phyloP scores from a whole-genome alignment of 2,888 invertebrate species.

The Acanthococcus lagerstroemiae region DNA sequence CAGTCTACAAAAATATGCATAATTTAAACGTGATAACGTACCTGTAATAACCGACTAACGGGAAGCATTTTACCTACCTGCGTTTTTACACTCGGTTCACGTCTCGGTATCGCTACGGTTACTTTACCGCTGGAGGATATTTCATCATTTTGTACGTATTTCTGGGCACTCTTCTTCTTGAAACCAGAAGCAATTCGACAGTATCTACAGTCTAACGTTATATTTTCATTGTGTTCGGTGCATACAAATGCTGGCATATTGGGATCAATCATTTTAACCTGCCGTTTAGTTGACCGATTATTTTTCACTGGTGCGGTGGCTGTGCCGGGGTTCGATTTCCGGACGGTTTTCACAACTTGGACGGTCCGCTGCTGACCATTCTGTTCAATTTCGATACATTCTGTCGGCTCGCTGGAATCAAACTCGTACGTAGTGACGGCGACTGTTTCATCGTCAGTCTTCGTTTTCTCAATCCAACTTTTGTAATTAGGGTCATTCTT shows the following conservation, averaged over 20 bases:
- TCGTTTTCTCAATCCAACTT: background rate
- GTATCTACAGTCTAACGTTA: slow-evolving; percentile 18
- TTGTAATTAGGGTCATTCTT: background rate
- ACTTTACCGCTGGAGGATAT: slow-evolving; percentile 26
- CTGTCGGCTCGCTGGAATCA: background rate
- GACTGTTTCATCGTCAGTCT: slow-evolving; percentile 4
- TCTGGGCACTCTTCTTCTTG: slow-evolving; percentile 15
- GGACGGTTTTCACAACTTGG: background rate
- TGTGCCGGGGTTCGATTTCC: background rate
- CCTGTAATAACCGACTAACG: too few species aligned
- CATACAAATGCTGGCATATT: slow-evolving; percentile 21
- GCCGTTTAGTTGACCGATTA: slow-evolving; percentile 19
- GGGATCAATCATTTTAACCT: slow-evolving; percentile 22
- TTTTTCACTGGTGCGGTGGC: background rate
- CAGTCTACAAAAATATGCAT: too few species aligned
- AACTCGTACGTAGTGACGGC: too few species aligned
- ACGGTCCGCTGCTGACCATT: background rate
- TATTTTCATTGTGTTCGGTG: slow-evolving; percentile 25
- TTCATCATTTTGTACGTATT: slow-evolving; percentile 20
- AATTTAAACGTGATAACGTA: too few species aligned
- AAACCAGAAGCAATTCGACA: slow-evolving; percentile 27
- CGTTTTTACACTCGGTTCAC: background rate
- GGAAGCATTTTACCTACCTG: background rate
- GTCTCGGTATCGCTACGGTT: slow-evolving; percentile 19
- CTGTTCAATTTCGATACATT: background rate